Evolutionary conservation across 2,888 invertebrate species (phyloP).

Genomic region (Drosophila leonis): DNA sequence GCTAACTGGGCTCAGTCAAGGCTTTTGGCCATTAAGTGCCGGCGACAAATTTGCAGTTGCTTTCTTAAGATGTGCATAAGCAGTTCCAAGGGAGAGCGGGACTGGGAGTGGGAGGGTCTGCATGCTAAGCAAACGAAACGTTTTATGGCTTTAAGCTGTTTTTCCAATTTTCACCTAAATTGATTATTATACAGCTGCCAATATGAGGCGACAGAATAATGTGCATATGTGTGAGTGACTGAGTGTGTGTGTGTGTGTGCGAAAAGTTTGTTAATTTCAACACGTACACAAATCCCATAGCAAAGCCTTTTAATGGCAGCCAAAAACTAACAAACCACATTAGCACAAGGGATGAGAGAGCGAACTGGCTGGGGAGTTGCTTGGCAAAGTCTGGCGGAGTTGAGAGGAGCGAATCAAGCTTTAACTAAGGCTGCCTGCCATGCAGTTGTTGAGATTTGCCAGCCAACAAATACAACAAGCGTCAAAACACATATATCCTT

Average conservation of each 20-base stretch:
- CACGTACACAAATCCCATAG: conserved; percentile 81
- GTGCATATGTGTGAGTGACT: neutral
- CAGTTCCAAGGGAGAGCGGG: conserved; percentile 34
- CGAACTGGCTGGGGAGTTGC: neutral
- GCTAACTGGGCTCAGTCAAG: conserved; percentile 10
- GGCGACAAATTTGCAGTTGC: conserved; percentile 64
- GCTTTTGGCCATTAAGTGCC: conserved; percentile 53
- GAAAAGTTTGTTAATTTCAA: conserved; percentile 78
- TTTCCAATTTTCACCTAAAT: conserved; percentile 72
- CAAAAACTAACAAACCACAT: conserved; percentile 81
- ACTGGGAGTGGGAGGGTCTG: neutral
- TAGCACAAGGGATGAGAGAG: conserved; percentile 47
- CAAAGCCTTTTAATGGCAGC: conserved; percentile 80
- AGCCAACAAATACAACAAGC: conserved; percentile 45
- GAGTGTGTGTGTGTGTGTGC: conserved; percentile 4
- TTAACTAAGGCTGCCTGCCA: conserved; percentile 69
- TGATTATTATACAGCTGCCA: conserved; percentile 72
- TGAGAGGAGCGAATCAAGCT: conserved; percentile 40
- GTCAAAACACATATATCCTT: conserved; percentile 68
- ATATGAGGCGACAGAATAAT: conserved; percentile 23
- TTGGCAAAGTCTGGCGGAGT: neutral
- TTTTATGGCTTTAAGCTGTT: conserved; percentile 79
- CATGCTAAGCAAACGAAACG: conserved; percentile 46
- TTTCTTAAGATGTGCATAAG: conserved; percentile 64
- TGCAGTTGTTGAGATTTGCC: conserved; percentile 71